Conservation (phyloP, 2,113 vertebrate genomes). For the Burhinus bistriatus region DNA sequence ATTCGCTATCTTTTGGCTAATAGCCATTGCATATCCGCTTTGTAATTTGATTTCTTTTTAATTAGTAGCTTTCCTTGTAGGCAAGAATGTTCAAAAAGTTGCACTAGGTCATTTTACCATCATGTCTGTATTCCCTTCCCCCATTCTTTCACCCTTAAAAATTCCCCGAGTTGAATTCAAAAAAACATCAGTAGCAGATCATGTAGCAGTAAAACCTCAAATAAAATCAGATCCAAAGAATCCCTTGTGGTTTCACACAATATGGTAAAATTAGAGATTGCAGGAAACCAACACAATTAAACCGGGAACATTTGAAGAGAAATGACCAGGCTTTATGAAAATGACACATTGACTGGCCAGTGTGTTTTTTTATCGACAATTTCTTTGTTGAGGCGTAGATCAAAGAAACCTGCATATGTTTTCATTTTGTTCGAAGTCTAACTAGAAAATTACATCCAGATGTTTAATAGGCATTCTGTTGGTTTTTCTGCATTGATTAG, state of each 20-base stretch:
- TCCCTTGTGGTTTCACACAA: slow-evolving; percentile 78
- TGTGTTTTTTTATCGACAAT: slow-evolving; percentile 73
- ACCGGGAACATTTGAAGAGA: slow-evolving; percentile 76
- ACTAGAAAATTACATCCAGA: slow-evolving; percentile 87
- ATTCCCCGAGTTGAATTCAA: not conserved
- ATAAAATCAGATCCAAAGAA: slow-evolving; percentile 75
- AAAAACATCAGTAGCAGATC: slow-evolving; percentile 69
- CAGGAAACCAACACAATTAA: slow-evolving; percentile 79
- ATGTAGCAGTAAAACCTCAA: slow-evolving; percentile 75
- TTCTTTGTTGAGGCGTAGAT: slow-evolving; percentile 82
- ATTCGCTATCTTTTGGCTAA: slow-evolving; percentile 46
- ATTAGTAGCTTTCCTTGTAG: slow-evolving; percentile 52
- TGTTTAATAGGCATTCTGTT: slow-evolving; percentile 86
- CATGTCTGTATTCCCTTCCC: slow-evolving; percentile 10
- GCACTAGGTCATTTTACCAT: slow-evolving; percentile 34
- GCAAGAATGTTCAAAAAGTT: slow-evolving; percentile 23
- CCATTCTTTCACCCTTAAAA: slow-evolving; percentile 19
- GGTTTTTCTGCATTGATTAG: slow-evolving; percentile 84
- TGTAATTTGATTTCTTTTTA: slow-evolving; percentile 58
- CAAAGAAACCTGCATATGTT: slow-evolving; percentile 83
- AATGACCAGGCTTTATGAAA: slow-evolving; percentile 75
- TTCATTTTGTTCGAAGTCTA: slow-evolving; percentile 82
- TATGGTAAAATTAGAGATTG: slow-evolving; percentile 82
- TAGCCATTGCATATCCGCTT: slow-evolving; percentile 19
- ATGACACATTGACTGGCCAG: slow-evolving; percentile 78